Conservation (phyloP, 2,797 vertebrate genomes). For the Pangasius djambal region DNA sequence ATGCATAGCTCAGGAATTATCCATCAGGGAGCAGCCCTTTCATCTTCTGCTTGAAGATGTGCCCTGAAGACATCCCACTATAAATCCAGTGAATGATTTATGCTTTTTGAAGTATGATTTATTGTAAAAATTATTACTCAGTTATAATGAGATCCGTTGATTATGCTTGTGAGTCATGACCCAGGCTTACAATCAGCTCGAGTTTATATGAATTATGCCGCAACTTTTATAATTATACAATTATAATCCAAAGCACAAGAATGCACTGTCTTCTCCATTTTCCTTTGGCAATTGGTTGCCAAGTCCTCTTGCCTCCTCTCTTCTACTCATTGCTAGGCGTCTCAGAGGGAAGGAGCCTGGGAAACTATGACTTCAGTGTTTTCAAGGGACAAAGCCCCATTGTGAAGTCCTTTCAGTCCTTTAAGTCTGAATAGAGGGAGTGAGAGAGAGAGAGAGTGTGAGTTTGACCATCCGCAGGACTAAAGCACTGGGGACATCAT, state of each 20-base stretch:
- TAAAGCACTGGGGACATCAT: constrained; percentile 65
- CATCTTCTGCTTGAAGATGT: constrained; percentile 17
- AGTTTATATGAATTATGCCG: background rate
- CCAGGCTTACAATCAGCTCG: background rate
- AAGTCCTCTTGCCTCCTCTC: constrained; percentile 50
- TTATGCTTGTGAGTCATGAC: background rate
- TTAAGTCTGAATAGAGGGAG: constrained; percentile 74
- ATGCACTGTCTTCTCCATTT: constrained; percentile 27
- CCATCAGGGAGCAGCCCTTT: constrained; percentile 17
- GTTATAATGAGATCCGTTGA: constrained; percentile 1
- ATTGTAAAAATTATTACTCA: constrained; percentile 17
- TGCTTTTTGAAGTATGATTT: constrained; percentile 1
- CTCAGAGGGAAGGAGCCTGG: constrained; percentile 75
- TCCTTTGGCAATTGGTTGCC: constrained; percentile 30
- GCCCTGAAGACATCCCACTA: constrained; percentile 8
- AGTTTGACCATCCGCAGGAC: constrained; percentile 41
- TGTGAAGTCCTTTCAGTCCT: constrained; percentile 66
- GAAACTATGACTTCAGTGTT: constrained; percentile 72
- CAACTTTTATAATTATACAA: constrained; percentile 11
- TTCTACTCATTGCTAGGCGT: constrained; percentile 63
- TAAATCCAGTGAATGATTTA: constrained; percentile 11
- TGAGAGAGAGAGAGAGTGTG: constrained; percentile 53
- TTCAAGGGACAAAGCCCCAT: constrained; percentile 69
- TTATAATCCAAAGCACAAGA: constrained; percentile 36
- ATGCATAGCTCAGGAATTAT: constrained; percentile 19